Evolutionary conservation across 2,113 vertebrate species (phyloP).

Genomic region (Spheniscus mendiculus): DNA sequence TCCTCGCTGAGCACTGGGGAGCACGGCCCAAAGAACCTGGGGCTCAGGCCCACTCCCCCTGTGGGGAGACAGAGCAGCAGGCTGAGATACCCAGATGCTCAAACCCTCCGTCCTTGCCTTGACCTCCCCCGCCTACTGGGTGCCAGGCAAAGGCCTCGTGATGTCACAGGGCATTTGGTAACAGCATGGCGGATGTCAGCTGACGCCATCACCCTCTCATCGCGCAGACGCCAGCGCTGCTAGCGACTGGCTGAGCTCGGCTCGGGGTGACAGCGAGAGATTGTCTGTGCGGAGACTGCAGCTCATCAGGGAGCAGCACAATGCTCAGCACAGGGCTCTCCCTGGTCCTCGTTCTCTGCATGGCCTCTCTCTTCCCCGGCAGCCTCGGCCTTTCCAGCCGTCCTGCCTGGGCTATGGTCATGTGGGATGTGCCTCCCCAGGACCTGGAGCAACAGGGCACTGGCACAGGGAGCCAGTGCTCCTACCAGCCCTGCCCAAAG

Average conservation of each 20-base stretch:
- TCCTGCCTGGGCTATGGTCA: rapidly evolving
- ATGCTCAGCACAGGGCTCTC: background rate
- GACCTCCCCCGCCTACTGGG: too few relatives aligned
- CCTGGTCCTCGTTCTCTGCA: background rate
- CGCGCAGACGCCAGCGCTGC: rapidly evolving
- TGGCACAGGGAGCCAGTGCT: background rate
- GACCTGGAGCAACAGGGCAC: rapidly evolving
- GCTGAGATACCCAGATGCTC: background rate
- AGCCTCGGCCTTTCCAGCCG: rapidly evolving
- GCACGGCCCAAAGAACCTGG: background rate
- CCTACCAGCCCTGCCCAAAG: background rate
- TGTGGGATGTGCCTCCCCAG: rapidly evolving
- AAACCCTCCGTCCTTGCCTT: background rate
- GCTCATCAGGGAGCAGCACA: rapidly evolving
- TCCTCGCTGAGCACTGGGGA: background rate
- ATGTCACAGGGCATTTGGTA: background rate
- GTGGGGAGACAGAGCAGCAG: background rate
- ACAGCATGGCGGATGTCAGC: background rate
- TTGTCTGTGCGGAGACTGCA: background rate
- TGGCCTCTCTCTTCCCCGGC: rapidly evolving
- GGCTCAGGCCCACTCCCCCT: background rate
- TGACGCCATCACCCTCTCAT: too few relatives aligned
- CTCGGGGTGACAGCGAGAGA: rapidly evolving
- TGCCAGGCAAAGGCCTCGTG: background rate
- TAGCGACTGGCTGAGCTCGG: background rate